phyloP scores from a whole-genome alignment of 1,140 invertebrate genomes.

The Andricus grossulariae region DNA sequence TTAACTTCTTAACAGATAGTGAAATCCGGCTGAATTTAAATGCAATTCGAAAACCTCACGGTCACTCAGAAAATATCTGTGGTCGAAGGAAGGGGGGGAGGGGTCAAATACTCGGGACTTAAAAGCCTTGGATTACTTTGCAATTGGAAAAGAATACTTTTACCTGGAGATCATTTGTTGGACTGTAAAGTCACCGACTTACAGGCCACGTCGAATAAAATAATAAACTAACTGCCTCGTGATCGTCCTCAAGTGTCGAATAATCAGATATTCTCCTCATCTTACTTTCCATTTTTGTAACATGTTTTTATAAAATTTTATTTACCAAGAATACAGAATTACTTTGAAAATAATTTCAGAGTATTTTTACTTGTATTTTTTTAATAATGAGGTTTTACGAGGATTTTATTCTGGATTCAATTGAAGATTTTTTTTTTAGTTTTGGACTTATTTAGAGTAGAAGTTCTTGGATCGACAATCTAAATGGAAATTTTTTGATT shows the following conservation, averaged over 20 bases:
- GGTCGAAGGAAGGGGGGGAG: background rate
- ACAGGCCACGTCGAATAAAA: slow-evolving; percentile 23
- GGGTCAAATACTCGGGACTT: slow-evolving; percentile 1
- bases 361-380: background rate
- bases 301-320: slow-evolving; percentile 6
- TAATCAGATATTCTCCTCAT: slow-evolving; percentile 16
- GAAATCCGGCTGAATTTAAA: slow-evolving; percentile 15
- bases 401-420: too few relatives aligned
- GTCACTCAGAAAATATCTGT: background rate
- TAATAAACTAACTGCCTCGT: slow-evolving; percentile 27
- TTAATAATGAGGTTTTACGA: background rate
- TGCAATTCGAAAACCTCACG: slow-evolving; percentile 24
- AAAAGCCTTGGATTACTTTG: slow-evolving; percentile 25
- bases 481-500: too few relatives aligned
- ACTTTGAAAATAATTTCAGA: slow-evolving; percentile 9
- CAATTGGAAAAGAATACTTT: slow-evolving; percentile 21
- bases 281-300: slow-evolving; percentile 22
- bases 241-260: slow-evolving; percentile 23
- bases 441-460: too few relatives aligned
- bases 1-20: slow-evolving; percentile 22
- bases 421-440: too few relatives aligned
- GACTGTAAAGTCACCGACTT: slow-evolving; percentile 22
- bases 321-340: background rate
- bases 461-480: too few relatives aligned
- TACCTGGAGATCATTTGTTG: slow-evolving; percentile 17